Base-by-base conservation (phyloP, 2,797 vertebrate genomes). In the Brotula barbata region DNA sequence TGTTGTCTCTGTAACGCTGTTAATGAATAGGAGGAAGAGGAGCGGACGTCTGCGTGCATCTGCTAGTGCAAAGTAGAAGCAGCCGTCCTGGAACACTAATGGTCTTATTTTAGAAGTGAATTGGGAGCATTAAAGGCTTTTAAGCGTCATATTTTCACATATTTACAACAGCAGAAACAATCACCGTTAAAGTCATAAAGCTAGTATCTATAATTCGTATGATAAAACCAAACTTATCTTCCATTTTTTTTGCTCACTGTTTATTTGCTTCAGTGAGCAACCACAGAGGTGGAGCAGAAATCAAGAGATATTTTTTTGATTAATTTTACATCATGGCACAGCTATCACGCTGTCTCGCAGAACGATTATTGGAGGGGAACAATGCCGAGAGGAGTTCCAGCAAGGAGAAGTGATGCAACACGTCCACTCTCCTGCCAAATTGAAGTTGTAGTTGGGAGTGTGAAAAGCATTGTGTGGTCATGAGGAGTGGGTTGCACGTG, bases 341-440 rank as follows among this genome's bases (percentile, higher is more conserved):
- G 53, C 39, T 51, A 52, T 72, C 68, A 25, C 36, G 42, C 58
- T 58, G 68, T 84, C 68, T 80, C 19, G 51, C 43, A 41, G 48
- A 72, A 52, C 66, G 57, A 75, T 73, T 75, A 71, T 73, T 75
- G 54, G 50, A 67, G 58, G 51, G 36, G 73, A 82, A 80, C 71
- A 84, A 85, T 76, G 71, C 58, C 36, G 68, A 77, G 67, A 69
- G 63, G 65, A 43, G 75, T 82, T 79, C 58, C 49, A 77, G 77
- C 75, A 81, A 71, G 73, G 37, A 65, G 68, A 80, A 78, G 68
- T 79, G 81, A 84, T 73, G 80, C 80, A 85, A 81, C 71, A 70
- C 82, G 80, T 76, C 74, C 78, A 84, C 68, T 75, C 65, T 78
- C 45, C 76, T 80, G 82, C 81, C 80, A 84, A 79, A 79, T 71